Evolutionary conservation across 1,140 invertebrate genomes (phyloP).

Genomic region (Brachionus calyciflorus): DNA sequence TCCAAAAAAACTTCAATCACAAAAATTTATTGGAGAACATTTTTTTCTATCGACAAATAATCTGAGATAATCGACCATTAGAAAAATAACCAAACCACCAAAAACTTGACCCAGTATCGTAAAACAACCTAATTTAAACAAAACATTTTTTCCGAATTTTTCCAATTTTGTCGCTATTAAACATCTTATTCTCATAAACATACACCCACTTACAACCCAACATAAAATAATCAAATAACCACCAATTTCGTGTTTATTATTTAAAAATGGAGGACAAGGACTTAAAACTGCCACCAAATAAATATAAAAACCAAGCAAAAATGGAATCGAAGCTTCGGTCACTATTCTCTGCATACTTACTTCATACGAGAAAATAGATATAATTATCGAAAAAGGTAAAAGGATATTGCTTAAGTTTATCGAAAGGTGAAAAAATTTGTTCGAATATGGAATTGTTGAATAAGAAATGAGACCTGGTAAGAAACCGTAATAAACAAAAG

Average conservation of each 20-base stretch:
- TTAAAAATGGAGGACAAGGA: conserved; percentile 42
- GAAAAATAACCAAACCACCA: conserved; percentile 41
- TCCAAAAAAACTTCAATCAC: background rate
- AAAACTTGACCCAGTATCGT: conserved; percentile 42
- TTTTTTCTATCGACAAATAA: conserved; percentile 6
- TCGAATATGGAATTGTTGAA: conserved; percentile 35
- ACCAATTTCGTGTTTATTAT: conserved; percentile 25
- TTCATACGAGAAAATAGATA: conserved; percentile 43
- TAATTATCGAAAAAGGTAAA: conserved; percentile 25
- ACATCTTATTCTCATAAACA: conserved; percentile 41
- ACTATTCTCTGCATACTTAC: background rate
- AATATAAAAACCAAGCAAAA: conserved; percentile 20
- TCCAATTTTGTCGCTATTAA: conserved; percentile 34
- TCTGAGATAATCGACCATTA: conserved; percentile 17
- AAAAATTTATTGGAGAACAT: conserved; percentile 23
- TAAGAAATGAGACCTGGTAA: conserved; percentile 36
- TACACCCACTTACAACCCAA: conserved; percentile 2
- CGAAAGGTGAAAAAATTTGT: conserved; percentile 41
- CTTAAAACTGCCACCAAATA: conserved; percentile 3
- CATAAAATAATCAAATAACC: conserved; percentile 26
- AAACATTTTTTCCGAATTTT: conserved; percentile 27
- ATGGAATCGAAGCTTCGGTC: background rate
- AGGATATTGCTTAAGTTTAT: conserved; percentile 17
- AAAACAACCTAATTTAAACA: conserved; percentile 28
- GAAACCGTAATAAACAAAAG: conserved; percentile 40